Percentiles rank a stretch among this genome's conserved stretches.
Evolutionary conservation across 2,113 vertebrate species (phyloP).

Genomic region (Alouatta palliata): DNA sequence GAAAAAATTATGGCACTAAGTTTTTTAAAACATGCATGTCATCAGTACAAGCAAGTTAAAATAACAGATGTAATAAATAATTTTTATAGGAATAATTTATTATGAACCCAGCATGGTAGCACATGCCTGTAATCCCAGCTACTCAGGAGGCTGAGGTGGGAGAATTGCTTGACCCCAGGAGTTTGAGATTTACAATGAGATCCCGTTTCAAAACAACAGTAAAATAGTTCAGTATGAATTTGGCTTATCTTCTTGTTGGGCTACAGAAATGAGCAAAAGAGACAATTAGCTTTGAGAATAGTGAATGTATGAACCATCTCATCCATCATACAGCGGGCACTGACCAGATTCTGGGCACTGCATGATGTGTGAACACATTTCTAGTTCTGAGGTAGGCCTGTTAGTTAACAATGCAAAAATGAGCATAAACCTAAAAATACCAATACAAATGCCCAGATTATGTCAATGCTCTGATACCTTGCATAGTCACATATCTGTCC

Average conservation of each 20-base stretch:
- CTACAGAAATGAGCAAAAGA: neutral
- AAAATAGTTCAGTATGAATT: neutral
- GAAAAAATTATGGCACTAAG: neutral
- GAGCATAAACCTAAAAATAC: neutral
- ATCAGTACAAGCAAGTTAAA: neutral
- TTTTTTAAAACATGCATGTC: neutral
- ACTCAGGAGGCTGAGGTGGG: neutral
- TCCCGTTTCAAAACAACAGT: neutral
- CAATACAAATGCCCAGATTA: neutral
- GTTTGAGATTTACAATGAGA: neutral
- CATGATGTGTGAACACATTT: accelerated
- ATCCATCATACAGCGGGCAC: accelerated
- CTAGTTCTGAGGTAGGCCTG: neutral
- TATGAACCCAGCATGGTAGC: neutral
- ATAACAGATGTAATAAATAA: neutral
- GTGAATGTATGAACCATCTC: neutral
- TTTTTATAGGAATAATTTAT: neutral
- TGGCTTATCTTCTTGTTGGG: neutral
- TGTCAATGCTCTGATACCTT: neutral
- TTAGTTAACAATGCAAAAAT: neutral
- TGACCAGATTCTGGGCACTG: no score
- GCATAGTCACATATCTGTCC: neutral
- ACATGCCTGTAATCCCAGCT: neutral
- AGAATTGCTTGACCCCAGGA: neutral
- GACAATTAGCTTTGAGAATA: neutral